Evolutionary conservation across 1,140 invertebrate species (phyloP), one percentile per base, ranked within the genome.

Genomic region (Uloborus diversus): DNA sequence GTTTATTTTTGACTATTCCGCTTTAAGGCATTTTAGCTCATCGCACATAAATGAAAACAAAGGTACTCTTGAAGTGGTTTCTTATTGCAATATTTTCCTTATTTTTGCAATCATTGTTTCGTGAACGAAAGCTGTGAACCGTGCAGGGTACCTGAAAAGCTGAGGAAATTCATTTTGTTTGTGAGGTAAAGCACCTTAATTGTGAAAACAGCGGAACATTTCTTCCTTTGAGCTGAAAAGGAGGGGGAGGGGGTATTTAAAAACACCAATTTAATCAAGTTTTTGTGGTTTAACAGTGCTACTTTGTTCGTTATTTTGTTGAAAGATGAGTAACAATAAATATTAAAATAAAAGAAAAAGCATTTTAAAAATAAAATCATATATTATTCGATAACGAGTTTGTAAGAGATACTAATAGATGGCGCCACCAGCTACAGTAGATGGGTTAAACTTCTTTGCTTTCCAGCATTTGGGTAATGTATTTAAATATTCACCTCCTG

Each of bases 11-110:
- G n/a, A n/a, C n/a, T n/a, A n/a, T n/a, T 33, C 37, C 70, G 64
- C 64, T 75, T 75, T 75, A 75, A 64, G 70, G 70, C 64, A 35
- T 59, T 73, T 73, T 73, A 73, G 61, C 33, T 75, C 64, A 75
- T 75, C 70, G 70, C 70, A 75, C 70, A 75, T 62, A 59, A 28
- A 75, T 25, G 56, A 7, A 42, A 62, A 73, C 53, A 73, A 53
- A 73, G 47, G 56, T 33, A 47, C 35, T 59, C 53, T 35, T 56
- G 32, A 56, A 27, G 17, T 27, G 4, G 17, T 57, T 42, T 53
- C 49, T 66, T 66, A 27, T 56, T 28, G 7, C 28, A 25, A n/a
- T 17, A 3, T 7, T 28, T 20, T 17, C 14, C 51, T 30, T n/a
- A n/a, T n/a, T n/a, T n/a, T n/a, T n/a, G n/a, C n/a, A n/a, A n/a